These are phyloP conservation scores for Pteropus alecto DNA, from an alignment of 2,113 vertebrate species.

Conservation along the genomic window DNA sequence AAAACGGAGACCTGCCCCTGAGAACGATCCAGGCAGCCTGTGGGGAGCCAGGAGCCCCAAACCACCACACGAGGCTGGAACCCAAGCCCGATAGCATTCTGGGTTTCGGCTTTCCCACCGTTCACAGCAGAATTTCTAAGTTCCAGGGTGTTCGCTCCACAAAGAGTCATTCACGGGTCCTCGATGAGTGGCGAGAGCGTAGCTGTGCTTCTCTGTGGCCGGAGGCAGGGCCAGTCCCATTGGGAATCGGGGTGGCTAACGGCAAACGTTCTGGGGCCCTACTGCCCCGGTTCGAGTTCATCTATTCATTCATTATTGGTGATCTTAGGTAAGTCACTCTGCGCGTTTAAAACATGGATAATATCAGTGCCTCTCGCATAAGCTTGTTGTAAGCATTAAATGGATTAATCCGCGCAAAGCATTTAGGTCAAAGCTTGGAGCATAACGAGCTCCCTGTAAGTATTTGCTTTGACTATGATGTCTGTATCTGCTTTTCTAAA, in stretches of 20 bases:
- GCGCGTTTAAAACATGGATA: background rate
- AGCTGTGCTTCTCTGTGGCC: background rate
- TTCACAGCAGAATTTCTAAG: background rate
- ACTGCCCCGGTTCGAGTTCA: background rate
- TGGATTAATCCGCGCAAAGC: background rate
- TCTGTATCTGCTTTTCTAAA: background rate
- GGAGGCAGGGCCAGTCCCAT: background rate
- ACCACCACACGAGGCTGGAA: background rate
- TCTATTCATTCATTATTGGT: background rate
- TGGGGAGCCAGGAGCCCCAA: background rate
- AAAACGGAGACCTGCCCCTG: background rate
- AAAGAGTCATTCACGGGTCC: background rate
- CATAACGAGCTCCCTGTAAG: background rate
- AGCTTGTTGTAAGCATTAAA: background rate
- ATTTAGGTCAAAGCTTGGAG: background rate
- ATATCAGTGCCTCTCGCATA: too few species aligned
- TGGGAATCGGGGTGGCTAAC: background rate
- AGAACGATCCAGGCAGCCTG: background rate
- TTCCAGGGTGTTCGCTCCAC: background rate
- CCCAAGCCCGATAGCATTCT: background rate
- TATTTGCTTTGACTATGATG: background rate
- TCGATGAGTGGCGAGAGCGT: background rate
- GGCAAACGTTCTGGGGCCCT: background rate
- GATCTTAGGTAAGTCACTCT: background rate
- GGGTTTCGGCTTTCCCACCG: background rate